Evolutionary conservation across 2,113 vertebrate species (phyloP).

Genomic region (Indicator maculatus): DNA sequence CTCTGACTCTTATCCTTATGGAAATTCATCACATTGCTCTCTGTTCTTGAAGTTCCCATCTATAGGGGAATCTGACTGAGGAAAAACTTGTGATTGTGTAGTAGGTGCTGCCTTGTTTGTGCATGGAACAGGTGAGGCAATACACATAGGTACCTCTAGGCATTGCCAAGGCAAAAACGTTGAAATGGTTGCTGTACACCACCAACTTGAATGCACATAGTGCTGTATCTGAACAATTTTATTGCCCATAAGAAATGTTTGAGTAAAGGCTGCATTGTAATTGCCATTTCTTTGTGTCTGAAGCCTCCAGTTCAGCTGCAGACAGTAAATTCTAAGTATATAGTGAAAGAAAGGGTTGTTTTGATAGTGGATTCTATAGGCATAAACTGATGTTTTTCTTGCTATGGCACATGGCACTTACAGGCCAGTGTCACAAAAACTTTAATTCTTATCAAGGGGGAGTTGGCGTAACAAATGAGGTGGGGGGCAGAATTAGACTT

Average conservation of each 20-base stretch:
- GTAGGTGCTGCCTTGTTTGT: background rate
- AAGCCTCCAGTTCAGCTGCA: background rate
- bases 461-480: background rate
- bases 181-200: background rate
- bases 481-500: background rate
- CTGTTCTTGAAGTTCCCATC: background rate
- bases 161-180: background rate
- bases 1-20: background rate
- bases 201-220: accelerated
- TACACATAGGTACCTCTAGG: background rate
- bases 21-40: background rate
- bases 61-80: background rate
- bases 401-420: background rate
- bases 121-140: background rate
- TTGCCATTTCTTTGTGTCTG: background rate
- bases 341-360: background rate
- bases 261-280: background rate
- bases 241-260: background rate
- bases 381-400: background rate
- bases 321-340: background rate
- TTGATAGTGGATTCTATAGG: background rate
- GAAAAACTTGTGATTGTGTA: background rate
- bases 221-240: background rate
- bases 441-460: background rate
- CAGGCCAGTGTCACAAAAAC: background rate